Conservation (phyloP, 2,113 vertebrate genomes). For the Hemibagrus wyckioides region DNA sequence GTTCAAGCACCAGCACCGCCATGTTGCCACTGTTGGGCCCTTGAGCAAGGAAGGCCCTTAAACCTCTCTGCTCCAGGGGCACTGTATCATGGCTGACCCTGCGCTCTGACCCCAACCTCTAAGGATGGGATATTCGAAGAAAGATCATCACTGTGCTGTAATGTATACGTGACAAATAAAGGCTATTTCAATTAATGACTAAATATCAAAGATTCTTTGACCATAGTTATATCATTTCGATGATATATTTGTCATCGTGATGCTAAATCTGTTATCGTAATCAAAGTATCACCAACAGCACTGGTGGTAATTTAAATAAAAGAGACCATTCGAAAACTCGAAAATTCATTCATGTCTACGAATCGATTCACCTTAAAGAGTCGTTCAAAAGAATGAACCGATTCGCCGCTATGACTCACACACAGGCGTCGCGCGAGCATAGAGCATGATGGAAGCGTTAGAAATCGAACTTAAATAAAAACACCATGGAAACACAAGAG, state of each 20-base stretch:
- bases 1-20: too few relatives aligned
- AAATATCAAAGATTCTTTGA: background rate
- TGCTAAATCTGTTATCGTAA: background rate
- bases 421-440: conserved; percentile 9
- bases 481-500: too few relatives aligned
- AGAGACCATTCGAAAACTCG: background rate
- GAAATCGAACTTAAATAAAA: conserved; percentile 1
- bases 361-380: conserved; percentile 7
- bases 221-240: background rate
- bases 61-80: too few relatives aligned
- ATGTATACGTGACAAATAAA: too few relatives aligned
- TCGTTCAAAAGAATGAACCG: background rate
- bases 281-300: background rate
- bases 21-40: too few relatives aligned
- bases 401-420: conserved; percentile 13
- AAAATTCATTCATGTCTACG: background rate
- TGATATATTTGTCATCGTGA: background rate
- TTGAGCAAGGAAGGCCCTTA: too few relatives aligned
- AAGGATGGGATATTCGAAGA: too few relatives aligned
- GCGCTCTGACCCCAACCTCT: too few relatives aligned
- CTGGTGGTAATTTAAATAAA: background rate
- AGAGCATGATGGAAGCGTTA: background rate
- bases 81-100: too few relatives aligned
- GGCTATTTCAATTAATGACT: background rate
- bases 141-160: too few relatives aligned